A percentile compares a stretch with the other conserved stretches of the same genome.
Evolutionary conservation across 30 jellyfish, hydroid and myxozoan species (phyloP).

Genomic region (Cassiopea xamachana): DNA sequence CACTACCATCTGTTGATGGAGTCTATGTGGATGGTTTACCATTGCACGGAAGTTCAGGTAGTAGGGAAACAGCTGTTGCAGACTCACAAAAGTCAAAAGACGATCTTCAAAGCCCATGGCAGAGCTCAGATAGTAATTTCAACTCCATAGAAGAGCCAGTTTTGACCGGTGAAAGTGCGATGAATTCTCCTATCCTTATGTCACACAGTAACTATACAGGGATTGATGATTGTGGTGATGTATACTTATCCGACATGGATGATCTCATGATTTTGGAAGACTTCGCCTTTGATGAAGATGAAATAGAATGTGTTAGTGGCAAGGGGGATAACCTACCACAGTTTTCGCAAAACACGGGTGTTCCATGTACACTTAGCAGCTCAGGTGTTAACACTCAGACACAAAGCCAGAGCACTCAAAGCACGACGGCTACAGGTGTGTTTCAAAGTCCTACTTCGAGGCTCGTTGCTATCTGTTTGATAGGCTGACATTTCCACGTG

Average conservation of each 20-base stretch:
- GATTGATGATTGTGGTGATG: too few relatives aligned
- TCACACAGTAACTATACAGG: too few relatives aligned
- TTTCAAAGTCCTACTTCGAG: not conserved
- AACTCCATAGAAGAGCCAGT: not conserved
- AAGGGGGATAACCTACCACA: not conserved
- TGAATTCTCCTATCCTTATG: not conserved
- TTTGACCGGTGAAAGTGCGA: not conserved
- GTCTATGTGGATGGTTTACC: slow-evolving; percentile 54
- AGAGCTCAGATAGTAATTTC: not conserved
- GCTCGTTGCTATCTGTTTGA: too few relatives aligned
- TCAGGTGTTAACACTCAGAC: not conserved
- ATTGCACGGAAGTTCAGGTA: not conserved
- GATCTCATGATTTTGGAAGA: not conserved
- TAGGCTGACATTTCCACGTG: too few relatives aligned
- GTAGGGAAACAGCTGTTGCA: not conserved
- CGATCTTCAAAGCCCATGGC: not conserved
- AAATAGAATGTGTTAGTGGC: not conserved
- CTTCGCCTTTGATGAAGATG: not conserved
- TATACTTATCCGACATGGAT: not conserved
- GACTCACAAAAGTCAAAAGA: not conserved
- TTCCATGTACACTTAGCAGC: not conserved
- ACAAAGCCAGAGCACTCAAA: not conserved
- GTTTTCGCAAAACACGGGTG: not conserved
- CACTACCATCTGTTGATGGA: slow-evolving; percentile 66
- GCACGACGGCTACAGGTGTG: not conserved